Evolutionary conservation across 2,888 invertebrate species (phyloP).

Genomic region (Lepidocyrtinus sp.): DNA sequence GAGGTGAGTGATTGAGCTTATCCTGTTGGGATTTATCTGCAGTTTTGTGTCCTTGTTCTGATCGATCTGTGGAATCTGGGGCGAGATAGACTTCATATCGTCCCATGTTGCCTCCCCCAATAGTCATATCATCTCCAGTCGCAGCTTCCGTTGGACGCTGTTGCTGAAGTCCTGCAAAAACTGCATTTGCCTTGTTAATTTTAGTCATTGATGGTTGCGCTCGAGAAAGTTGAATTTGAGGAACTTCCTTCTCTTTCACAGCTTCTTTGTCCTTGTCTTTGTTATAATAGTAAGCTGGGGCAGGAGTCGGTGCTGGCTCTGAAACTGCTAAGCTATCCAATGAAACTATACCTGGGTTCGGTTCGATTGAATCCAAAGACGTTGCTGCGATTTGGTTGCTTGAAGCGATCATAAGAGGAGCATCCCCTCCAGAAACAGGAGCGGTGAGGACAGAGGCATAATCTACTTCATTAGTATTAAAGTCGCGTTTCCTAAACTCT

Average conservation of each 20-base stretch:
- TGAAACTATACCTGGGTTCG: not conserved
- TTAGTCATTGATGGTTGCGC: not conserved
- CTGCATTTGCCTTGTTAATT: slow-evolving; percentile 28
- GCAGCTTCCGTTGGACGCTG: slow-evolving; percentile 16
- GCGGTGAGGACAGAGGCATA: not conserved
- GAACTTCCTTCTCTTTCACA: not conserved
- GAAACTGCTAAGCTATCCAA: not conserved
- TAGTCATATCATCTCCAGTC: slow-evolving; percentile 37
- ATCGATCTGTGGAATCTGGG: slow-evolving; percentile 15
- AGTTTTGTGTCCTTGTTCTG: not conserved
- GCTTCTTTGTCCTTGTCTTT: not conserved
- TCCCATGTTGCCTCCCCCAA: slow-evolving; percentile 29
- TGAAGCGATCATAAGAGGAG: slow-evolving; percentile 15
- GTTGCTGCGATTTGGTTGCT: slow-evolving; percentile 21
- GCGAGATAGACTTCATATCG: slow-evolving; percentile 37
- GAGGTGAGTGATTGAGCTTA: not conserved
- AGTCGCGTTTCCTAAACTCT: not conserved
- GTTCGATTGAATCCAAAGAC: slow-evolving; percentile 32
- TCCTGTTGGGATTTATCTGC: not conserved
- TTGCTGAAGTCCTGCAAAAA: slow-evolving; percentile 28
- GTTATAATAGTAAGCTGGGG: not conserved
- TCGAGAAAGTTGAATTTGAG: not conserved
- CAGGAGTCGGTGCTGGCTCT: not conserved
- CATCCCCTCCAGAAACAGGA: not conserved
- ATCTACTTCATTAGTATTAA: not conserved